Evolutionary conservation across 2,113 vertebrate species (phyloP).

Genomic region (Sphyrna mokarran): DNA sequence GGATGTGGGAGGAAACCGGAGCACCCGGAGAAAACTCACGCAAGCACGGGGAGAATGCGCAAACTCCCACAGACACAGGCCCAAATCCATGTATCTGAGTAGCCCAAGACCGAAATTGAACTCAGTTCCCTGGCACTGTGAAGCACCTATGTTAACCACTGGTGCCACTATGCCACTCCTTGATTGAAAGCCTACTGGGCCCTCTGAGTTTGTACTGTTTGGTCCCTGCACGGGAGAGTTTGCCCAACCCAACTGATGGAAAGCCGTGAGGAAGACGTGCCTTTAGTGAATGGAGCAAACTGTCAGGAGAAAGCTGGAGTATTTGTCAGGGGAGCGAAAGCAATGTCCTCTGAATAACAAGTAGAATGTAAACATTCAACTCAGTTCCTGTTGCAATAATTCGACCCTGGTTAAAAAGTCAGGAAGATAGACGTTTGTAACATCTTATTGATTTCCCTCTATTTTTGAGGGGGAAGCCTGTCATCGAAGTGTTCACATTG

Average conservation of each 20-base stretch:
- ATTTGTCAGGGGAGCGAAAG: not conserved
- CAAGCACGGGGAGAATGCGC: no score
- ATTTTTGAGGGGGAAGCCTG: conserved; percentile 30
- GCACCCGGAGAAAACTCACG: no score
- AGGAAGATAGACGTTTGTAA: conserved; percentile 23
- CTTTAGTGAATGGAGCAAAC: not conserved
- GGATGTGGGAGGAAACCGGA: no score
- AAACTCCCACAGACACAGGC: no score
- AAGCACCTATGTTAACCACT: no score
- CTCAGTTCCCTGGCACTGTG: no score
- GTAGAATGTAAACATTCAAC: not conserved
- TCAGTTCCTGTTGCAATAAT: not conserved
- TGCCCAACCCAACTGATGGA: not conserved
- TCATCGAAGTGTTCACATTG: conserved; percentile 23
- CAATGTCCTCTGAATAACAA: not conserved
- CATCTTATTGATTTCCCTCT: conserved; percentile 22
- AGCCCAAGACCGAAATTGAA: no score
- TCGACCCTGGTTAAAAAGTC: conserved; percentile 33
- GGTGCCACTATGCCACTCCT: no score
- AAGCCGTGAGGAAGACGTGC: not conserved
- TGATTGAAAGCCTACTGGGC: not conserved
- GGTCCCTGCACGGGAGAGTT: not conserved
- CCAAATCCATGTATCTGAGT: no score
- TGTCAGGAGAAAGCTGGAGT: not conserved
- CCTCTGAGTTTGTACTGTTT: not conserved